phyloP scores from a whole-genome alignment of 2,797 vertebrate species.

The Avahi laniger region DNA sequence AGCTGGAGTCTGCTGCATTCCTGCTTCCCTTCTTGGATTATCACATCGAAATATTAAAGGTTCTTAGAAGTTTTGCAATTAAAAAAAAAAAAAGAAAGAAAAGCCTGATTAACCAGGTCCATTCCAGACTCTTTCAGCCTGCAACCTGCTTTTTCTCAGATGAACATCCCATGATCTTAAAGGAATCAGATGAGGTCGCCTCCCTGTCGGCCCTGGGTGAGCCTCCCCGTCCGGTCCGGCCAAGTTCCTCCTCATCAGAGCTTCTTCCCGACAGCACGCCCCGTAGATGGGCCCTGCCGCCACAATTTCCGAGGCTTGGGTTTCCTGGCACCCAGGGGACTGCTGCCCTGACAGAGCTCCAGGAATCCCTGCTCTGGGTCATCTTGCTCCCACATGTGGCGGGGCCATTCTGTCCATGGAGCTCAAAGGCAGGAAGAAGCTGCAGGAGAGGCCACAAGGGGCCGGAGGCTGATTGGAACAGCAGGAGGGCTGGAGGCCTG shows the following conservation, averaged over 20 bases:
- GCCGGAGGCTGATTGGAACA: background rate
- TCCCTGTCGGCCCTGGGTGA: background rate
- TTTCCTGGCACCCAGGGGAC: constrained; percentile 52
- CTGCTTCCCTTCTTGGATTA: background rate
- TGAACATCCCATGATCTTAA: background rate
- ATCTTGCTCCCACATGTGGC: background rate
- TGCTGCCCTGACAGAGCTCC: background rate
- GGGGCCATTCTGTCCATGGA: background rate
- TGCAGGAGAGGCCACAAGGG: background rate
- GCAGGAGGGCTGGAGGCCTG: constrained; percentile 31
- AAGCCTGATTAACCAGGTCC: background rate
- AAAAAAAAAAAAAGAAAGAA: background rate
- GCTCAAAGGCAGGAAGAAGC: background rate
- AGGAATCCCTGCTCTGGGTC: background rate
- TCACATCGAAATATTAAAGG: background rate
- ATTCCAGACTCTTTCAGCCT: background rate
- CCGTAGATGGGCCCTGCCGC: background rate
- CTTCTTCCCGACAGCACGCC: constrained; percentile 1
- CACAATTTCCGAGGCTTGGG: background rate
- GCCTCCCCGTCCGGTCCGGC: background rate
- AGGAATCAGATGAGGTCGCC: background rate
- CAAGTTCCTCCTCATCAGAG: background rate
- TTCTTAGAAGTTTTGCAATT: background rate
- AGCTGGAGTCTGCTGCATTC: background rate
- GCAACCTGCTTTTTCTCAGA: constrained; percentile 23